Base-by-base conservation (phyloP, 2,888 invertebrate genomes). In the Yponomeuta cagnagella region DNA sequence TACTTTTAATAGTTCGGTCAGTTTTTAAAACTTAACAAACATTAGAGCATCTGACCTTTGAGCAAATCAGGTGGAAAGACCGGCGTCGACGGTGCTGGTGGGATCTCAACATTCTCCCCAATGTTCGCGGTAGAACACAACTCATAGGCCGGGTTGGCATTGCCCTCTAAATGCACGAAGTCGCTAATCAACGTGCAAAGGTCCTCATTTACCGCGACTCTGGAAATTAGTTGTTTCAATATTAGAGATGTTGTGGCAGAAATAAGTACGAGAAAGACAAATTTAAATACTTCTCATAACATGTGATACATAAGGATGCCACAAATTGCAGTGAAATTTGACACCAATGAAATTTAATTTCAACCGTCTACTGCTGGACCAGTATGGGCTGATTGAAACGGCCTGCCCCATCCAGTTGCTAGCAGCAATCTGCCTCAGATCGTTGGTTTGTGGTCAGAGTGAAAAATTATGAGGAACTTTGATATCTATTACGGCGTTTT, bases 161-260 rank as follows among this genome's bases (percentile, higher is more conserved):
- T 88, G 10, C 89, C 82, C 69, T 89, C 83, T 65, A 94, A 72
- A 8, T 82, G 80, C n/a, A 93, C 83, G 74, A 89, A 93, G 71
- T 90, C 86, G 68, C 80, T 80, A 8, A 93, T 74, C 31, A 82
- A 73, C n/a, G 82, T 74, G 72, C 85, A 81, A 2, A 93, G 72
- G 37, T 87, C 84, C 63, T 87, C 82, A 73, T 93, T 89, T 2
- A 91, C 83, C 8, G 78, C 77, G 48, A 93, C 80, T 74, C 93
- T 93, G 76, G 6, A 10, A 67, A 31, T 2, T 30, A 74, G 74
- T 66, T 66, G 66, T 66, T 66, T 43, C 48, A 66, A 71, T 30
- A 70, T 65, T 33, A 23, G 23, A 23, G 23, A 23, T 23, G 23
- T 23, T 23, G 23, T 23, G 23, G 23, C 23, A 23, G 23, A 23